A percentile compares a stretch with the other conserved stretches of the same genome.
phyloP scores from a whole-genome alignment of 2,888 invertebrate species.

The Galerucella nymphaeae region DNA sequence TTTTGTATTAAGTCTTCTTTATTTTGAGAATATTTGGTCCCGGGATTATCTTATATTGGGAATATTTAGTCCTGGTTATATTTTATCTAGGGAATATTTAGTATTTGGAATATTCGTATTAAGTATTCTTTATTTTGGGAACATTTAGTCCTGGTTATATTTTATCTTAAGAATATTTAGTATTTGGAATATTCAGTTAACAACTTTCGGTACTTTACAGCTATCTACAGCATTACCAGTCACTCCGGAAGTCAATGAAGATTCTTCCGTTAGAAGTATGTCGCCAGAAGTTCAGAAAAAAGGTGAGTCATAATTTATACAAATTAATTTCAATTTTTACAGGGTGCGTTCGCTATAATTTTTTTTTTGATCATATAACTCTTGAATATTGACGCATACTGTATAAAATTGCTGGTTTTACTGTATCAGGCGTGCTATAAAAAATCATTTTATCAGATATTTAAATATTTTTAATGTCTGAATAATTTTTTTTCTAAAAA shows the following conservation, averaged over 20 bases:
- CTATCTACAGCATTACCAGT: slow-evolving; percentile 73
- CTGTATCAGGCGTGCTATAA: not conserved
- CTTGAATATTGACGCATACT: not conserved
- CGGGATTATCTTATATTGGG: too few relatives aligned
- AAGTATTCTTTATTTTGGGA: too few relatives aligned
- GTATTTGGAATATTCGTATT: too few relatives aligned
- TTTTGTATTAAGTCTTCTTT: too few relatives aligned
- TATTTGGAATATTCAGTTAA: too few relatives aligned
- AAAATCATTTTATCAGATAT: too few relatives aligned
- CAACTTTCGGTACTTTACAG: slow-evolving; percentile 61
- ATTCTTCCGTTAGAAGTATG: slow-evolving; percentile 71
- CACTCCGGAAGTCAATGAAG: slow-evolving; percentile 84
- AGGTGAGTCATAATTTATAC: slow-evolving; percentile 49
- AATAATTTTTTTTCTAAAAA: not conserved
- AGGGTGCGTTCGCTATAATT: slow-evolving; percentile 9
- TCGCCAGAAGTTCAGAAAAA: slow-evolving; percentile 69
- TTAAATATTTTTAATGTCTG: not conserved
- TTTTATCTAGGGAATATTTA: too few relatives aligned
- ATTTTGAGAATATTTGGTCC: too few relatives aligned
- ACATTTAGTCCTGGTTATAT: too few relatives aligned
- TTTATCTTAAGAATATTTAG: too few relatives aligned
- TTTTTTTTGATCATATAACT: not conserved
- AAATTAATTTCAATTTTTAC: not conserved
- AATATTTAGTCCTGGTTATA: too few relatives aligned
- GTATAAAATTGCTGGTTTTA: not conserved